Conservation (phyloP, 1,140 invertebrate genomes). For the Gerris buenoi region DNA sequence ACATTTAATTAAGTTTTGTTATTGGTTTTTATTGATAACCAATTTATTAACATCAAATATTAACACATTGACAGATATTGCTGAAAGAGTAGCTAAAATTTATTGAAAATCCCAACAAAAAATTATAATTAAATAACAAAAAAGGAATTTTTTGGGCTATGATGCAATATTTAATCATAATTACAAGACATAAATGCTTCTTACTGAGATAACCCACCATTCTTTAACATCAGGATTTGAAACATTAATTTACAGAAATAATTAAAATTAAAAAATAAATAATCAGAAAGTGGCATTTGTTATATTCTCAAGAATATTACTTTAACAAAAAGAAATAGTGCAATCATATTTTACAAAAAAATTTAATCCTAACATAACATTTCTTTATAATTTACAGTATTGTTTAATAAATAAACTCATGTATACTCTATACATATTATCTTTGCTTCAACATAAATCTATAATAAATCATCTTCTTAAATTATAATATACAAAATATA, state of each 20-base stretch:
- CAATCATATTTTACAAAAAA: not conserved
- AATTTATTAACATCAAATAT: not conserved
- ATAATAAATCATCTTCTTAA: not conserved
- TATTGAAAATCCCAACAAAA: not conserved
- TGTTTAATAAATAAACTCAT: not conserved
- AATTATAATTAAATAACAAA: not conserved
- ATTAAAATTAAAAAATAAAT: not conserved
- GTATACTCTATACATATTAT: not conserved
- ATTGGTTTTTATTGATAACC: not conserved
- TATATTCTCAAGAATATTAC: not conserved
- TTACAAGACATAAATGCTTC: not conserved
- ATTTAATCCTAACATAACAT: not conserved
- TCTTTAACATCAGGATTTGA: not conserved
- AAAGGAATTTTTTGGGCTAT: not conserved
- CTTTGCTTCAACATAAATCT: not conserved
- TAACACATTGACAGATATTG: not conserved
- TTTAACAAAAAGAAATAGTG: not conserved
- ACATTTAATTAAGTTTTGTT: not conserved
- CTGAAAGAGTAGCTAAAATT: not conserved
- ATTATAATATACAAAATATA: not conserved
- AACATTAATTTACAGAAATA: not conserved
- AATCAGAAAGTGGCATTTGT: not conserved
- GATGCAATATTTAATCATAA: not conserved
- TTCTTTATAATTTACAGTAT: not conserved
- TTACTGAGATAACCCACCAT: not conserved